Base-by-base conservation (phyloP, 23 tunicate genomes). In the Ciona savignyi region DNA sequence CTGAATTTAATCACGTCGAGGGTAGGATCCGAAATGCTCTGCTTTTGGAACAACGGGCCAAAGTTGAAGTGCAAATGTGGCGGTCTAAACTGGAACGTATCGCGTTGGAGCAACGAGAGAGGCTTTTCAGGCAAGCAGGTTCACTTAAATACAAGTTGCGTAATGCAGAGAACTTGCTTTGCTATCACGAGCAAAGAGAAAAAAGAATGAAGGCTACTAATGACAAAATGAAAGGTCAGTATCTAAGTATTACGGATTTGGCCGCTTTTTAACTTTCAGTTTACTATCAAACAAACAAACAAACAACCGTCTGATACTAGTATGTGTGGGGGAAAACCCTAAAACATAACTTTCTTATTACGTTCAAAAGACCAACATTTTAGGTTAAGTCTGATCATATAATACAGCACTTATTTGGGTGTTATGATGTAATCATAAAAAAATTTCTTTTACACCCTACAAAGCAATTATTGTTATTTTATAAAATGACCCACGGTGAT, bases 51-150 rank as follows among this genome's bases (percentile, higher is more conserved):
- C n/a, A n/a, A n/a, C n/a, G n/a, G n/a, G n/a, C n/a, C n/a, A n/a
- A n/a, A n/a, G n/a, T n/a, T n/a, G n/a, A n/a, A n/a, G n/a, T n/a
- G n/a, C n/a, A n/a, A n/a, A n/a, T n/a, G n/a, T n/a, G n/a, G n/a
- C n/a, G n/a, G n/a, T n/a, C n/a, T n/a, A n/a, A n/a, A n/a, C n/a
- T n/a, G n/a, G n/a, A n/a, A n/a, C n/a, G n/a, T n/a, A n/a, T n/a
- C n/a, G n/a, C n/a, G n/a, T n/a, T n/a, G n/a, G 71, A 72, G 33
- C 95, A 87, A 28, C 74, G 86, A 25, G 80, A 81, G 23, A 60
- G 51, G 26, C 65, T 87, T 4, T 76, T 81, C 60, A 77, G 70
- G 28, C 86, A 87, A 34, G 82, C 95, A 6, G 69, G 78, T 21
- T 23, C 76, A 24, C 70, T 87, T 15, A 68, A 77, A 19, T 64